Conservation (phyloP, 2,113 vertebrate species). For the Oryzias javanicus region DNA sequence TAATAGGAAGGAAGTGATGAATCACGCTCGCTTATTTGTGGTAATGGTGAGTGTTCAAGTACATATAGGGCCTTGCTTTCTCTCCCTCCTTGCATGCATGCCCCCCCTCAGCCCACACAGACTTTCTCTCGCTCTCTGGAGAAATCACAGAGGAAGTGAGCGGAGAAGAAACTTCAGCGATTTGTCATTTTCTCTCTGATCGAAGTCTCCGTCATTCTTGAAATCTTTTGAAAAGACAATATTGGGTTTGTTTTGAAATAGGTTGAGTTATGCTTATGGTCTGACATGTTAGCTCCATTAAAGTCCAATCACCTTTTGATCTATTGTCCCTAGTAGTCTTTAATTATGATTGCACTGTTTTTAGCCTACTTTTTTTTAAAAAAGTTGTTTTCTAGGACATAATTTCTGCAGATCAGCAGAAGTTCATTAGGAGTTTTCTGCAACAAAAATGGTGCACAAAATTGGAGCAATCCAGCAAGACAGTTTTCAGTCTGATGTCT, state of each 20-base stretch:
- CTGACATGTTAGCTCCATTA: conserved; percentile 5
- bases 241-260: conserved; percentile 1
- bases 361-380: too few relatives aligned
- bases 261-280: conserved; percentile 1
- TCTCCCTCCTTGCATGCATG: conserved; percentile 4
- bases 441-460: too few relatives aligned
- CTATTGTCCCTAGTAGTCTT: too few relatives aligned
- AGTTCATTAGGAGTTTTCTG: too few relatives aligned
- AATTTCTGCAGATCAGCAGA: too few relatives aligned
- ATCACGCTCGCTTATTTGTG: conserved; percentile 68
- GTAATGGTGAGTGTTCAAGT: conserved; percentile 54
- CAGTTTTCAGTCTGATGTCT: too few relatives aligned
- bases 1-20: conserved; percentile 75
- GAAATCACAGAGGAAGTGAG: conserved; percentile 68
- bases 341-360: too few relatives aligned
- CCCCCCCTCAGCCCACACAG: conserved; percentile 1
- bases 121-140: conserved; percentile 22
- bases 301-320: conserved; percentile 3
- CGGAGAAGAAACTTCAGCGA: conserved; percentile 55
- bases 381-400: too few relatives aligned
- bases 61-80: conserved; percentile 40
- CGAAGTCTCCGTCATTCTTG: conserved; percentile 34
- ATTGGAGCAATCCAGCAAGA: too few relatives aligned
- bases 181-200: conserved; percentile 50
- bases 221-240: conserved; percentile 27